Conservation (phyloP, 2,113 vertebrate species). For the Panthera uncia region DNA sequence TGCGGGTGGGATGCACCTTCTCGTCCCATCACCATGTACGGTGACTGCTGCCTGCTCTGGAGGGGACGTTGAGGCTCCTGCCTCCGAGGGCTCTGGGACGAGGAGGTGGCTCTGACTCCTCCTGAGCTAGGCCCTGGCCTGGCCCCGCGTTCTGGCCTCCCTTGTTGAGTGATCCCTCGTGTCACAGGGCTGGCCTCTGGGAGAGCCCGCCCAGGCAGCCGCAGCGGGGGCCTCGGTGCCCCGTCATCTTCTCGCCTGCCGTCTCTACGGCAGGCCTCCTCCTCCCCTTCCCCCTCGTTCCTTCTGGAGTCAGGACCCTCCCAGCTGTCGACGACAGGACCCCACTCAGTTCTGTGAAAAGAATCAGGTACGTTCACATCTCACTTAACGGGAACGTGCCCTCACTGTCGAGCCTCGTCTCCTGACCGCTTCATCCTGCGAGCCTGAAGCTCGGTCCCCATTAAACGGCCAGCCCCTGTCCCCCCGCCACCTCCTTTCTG, state of each 20-base stretch:
- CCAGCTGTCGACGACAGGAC: neutral
- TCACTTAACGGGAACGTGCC: neutral
- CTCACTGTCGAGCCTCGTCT: neutral
- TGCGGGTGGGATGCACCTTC: neutral
- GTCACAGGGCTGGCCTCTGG: no score
- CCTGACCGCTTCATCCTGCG: neutral
- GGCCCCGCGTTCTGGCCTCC: neutral
- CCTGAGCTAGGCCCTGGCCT: neutral
- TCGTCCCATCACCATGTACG: rapidly evolving
- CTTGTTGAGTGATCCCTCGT: neutral
- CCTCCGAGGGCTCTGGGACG: neutral
- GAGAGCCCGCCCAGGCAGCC: no score
- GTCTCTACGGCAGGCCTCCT: neutral
- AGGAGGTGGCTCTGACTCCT: neutral
- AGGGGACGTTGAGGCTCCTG: no score
- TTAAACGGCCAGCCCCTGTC: neutral
- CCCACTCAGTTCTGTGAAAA: neutral
- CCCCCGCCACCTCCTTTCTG: neutral
- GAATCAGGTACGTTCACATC: neutral
- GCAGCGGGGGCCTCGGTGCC: no score
- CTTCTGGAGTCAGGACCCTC: neutral
- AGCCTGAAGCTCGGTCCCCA: neutral
- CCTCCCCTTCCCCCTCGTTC: neutral
- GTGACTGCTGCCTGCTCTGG: no score
- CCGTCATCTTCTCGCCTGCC: no score